These are phyloP conservation scores for Acanthochromis polyacanthus DNA, from an alignment of 2,113 vertebrate species.

Conservation along the genomic window DNA sequence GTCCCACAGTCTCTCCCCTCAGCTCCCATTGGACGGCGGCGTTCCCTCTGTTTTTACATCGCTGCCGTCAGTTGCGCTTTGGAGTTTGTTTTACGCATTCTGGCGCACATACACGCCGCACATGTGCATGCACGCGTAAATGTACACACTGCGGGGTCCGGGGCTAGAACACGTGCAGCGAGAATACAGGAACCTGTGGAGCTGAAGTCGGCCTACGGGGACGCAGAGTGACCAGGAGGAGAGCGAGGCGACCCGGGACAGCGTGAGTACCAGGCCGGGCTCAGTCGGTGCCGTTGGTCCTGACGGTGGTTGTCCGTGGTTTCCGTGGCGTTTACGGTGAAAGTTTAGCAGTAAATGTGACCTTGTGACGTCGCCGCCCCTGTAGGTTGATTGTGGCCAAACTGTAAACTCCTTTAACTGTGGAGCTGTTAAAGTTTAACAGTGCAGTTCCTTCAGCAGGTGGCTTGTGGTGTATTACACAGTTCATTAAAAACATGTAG, in stretches of 20 bases:
- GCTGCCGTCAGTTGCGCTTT: slow-evolving; percentile 75
- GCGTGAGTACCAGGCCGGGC: slow-evolving; percentile 72
- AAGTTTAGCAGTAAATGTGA: slow-evolving; percentile 7
- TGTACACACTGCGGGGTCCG: slow-evolving; percentile 45
- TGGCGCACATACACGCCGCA: slow-evolving; percentile 44
- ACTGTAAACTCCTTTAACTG: slow-evolving; percentile 37
- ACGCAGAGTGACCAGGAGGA: slow-evolving; percentile 50
- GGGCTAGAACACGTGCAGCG: slow-evolving; percentile 37
- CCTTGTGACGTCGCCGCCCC: slow-evolving; percentile 23
- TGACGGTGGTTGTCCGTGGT: not conserved
- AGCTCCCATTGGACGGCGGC: slow-evolving; percentile 72
- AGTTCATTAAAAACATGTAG: too few relatives aligned
- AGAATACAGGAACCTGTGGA: slow-evolving; percentile 29
- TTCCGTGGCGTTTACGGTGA: not conserved
- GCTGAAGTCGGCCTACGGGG: slow-evolving; percentile 13
- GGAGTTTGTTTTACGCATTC: slow-evolving; percentile 75
- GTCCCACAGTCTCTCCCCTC: slow-evolving; percentile 24
- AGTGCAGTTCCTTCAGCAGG: not conserved
- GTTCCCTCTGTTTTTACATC: slow-evolving; percentile 82
- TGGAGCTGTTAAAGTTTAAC: slow-evolving; percentile 54
- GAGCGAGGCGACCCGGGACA: slow-evolving; percentile 45
- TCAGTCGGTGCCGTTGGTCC: not conserved
- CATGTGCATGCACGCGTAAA: slow-evolving; percentile 78
- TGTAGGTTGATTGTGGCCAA: slow-evolving; percentile 29
- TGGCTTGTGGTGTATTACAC: not conserved